phyloP scores from a whole-genome alignment of 2,113 vertebrate genomes.

The Campylorhamphus procurvoides region DNA sequence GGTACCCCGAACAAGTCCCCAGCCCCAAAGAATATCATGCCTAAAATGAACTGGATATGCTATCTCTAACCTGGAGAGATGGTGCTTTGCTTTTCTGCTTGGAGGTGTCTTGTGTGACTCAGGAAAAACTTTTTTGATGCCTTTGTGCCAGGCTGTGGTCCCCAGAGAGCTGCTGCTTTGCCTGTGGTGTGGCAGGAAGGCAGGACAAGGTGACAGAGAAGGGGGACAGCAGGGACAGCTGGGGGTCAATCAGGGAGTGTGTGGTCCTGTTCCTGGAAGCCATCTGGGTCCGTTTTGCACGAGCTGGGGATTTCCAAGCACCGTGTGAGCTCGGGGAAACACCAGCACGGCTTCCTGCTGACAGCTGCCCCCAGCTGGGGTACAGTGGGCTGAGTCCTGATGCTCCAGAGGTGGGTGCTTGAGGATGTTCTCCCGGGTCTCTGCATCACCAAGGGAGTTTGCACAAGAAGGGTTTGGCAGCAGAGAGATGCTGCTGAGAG shows the following conservation, averaged over 20 bases:
- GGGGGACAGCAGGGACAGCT: background rate
- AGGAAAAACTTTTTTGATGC: background rate
- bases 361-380: background rate
- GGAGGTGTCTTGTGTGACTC: background rate
- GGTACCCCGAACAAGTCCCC: background rate
- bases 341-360: background rate
- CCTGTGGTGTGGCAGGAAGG: background rate
- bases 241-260: background rate
- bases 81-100: background rate
- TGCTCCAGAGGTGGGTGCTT: background rate
- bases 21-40: rapidly evolving
- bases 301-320: background rate
- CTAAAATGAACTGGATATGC: background rate
- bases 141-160: background rate
- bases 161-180: background rate
- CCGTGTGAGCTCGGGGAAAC: background rate
- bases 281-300: rapidly evolving
- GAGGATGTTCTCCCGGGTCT: background rate
- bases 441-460: rapidly evolving
- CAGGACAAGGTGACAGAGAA: background rate
- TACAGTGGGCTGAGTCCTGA: rapidly evolving
- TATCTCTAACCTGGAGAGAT: background rate
- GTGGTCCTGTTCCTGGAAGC: background rate
- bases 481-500: background rate
- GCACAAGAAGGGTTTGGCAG: background rate